Evolutionary conservation across 2,113 vertebrate genomes (phyloP).

Genomic region (Passer domesticus): DNA sequence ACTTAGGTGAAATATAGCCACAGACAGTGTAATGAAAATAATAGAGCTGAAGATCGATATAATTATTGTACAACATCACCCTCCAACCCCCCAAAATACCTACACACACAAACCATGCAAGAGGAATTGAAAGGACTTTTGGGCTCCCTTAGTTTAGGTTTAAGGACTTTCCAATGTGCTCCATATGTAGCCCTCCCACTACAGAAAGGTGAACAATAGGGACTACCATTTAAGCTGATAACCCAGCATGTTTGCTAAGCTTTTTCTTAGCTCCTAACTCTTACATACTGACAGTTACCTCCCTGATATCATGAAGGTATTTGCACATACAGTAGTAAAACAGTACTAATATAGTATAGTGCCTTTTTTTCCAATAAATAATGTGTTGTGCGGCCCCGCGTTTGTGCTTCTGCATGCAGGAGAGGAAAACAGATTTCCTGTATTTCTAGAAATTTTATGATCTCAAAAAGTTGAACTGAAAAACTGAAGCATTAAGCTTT

Average conservation of each 20-base stretch:
- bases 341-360: neutral
- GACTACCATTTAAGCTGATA: neutral
- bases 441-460: neutral
- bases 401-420: neutral
- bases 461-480: neutral
- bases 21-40: neutral
- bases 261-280: neutral
- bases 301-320: neutral
- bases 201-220: neutral
- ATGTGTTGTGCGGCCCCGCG: neutral
- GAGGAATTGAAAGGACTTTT: neutral
- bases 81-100: neutral
- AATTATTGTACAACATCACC: neutral
- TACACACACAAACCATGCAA: neutral
- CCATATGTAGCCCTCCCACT: neutral
- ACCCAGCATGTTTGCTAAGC: neutral
- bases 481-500: neutral
- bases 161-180: neutral
- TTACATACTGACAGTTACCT: neutral
- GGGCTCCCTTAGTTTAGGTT: neutral
- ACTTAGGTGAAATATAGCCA: accelerated
- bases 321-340: neutral
- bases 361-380: neutral
- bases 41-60: neutral
- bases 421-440: conserved; percentile 31